Conservation (phyloP, 2,888 invertebrate genomes). For the Drosophila tripunctata region DNA sequence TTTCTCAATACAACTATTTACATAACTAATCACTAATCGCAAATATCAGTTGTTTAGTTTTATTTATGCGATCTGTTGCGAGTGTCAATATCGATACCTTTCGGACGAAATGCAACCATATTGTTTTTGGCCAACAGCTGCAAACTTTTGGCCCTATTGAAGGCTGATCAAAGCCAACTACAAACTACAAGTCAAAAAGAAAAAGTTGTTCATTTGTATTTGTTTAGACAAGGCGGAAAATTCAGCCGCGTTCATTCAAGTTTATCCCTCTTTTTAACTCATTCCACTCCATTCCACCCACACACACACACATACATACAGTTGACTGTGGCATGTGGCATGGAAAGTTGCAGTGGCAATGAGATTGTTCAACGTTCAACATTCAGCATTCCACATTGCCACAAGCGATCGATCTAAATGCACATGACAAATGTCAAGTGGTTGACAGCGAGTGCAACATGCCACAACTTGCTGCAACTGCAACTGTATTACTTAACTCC, state of each 20-base stretch:
- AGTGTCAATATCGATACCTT: neutral
- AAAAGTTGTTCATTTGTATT: constrained; percentile 29
- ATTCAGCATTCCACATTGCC: constrained; percentile 6
- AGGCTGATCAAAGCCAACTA: constrained; percentile 34
- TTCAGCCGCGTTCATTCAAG: neutral
- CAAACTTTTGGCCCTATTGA: constrained; percentile 38
- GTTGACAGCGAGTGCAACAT: constrained; percentile 17
- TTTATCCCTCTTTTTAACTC: neutral
- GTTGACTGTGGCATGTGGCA: neutral
- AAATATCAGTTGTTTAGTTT: no score
- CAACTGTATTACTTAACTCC: neutral
- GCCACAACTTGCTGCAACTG: constrained; percentile 1
- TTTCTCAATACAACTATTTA: no score
- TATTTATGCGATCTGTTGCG: no score
- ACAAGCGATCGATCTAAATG: constrained; percentile 20
- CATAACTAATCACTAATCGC: no score
- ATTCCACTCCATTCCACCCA: neutral
- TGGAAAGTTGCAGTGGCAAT: neutral
- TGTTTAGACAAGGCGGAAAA: constrained; percentile 25
- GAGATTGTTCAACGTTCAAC: neutral
- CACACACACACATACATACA: neutral
- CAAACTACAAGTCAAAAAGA: neutral
- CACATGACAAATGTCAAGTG: constrained; percentile 48
- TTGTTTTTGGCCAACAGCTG: constrained; percentile 33
- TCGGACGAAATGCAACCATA: no score